A percentile compares a stretch with the other conserved stretches of the same genome.
Conservation (phyloP, 2,797 vertebrate genomes). For the Pangasius mekongensis region DNA sequence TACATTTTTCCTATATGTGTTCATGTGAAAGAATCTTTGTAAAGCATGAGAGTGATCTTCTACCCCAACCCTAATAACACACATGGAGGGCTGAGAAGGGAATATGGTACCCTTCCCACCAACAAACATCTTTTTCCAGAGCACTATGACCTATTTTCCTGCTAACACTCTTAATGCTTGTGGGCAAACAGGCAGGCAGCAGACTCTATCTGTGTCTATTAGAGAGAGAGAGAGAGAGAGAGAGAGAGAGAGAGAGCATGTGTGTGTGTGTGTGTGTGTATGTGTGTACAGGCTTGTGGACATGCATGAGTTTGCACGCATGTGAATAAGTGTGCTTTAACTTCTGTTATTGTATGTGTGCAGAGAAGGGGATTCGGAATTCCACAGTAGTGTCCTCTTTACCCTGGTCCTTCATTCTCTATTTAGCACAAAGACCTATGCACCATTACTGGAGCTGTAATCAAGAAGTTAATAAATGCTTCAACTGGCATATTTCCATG, state of each 20-base stretch:
- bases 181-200: slow-evolving; percentile 29
- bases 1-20: background rate
- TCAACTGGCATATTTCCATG: background rate
- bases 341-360: background rate
- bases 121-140: slow-evolving; percentile 26
- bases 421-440: too few relatives aligned
- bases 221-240: background rate
- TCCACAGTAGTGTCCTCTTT: background rate
- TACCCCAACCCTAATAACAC: background rate
- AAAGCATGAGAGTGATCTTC: background rate
- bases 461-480: background rate
- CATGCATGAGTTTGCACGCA: background rate
- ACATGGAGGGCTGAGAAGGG: background rate
- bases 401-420: background rate
- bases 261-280: background rate
- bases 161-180: slow-evolving; percentile 53
- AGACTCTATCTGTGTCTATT: slow-evolving; percentile 14
- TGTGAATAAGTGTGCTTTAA: background rate
- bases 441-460: background rate
- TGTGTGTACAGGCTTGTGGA: background rate
- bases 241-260: background rate
- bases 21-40: background rate
- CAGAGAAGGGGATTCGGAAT: background rate
- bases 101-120: slow-evolving; percentile 1
- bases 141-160: slow-evolving; percentile 50